These are phyloP conservation scores for Enhydra lutris DNA, from an alignment of 2,113 vertebrate species.

Conservation along the genomic window DNA sequence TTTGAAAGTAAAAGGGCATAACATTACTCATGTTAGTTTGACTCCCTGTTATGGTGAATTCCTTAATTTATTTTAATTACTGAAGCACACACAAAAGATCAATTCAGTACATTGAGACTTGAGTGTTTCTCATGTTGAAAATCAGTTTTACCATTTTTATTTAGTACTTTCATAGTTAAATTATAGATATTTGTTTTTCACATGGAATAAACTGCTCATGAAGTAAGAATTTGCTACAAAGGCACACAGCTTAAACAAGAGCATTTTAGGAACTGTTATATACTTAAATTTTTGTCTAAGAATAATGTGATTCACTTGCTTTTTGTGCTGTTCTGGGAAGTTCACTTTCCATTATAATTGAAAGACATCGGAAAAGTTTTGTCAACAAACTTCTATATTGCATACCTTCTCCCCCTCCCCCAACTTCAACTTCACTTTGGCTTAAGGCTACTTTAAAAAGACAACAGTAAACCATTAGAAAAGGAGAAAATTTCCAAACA, in stretches of 20 bases:
- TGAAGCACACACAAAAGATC: neutral
- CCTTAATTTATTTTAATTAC: neutral
- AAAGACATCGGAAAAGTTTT: slow-evolving; percentile 60
- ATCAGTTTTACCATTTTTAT: neutral
- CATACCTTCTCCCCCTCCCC: neutral
- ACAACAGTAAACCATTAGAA: neutral
- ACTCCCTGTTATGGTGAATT: neutral
- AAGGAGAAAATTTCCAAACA: neutral
- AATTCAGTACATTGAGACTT: neutral
- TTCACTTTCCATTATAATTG: slow-evolving; percentile 63
- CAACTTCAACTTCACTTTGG: slow-evolving; percentile 46
- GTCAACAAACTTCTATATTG: slow-evolving; percentile 64
- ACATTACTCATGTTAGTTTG: neutral
- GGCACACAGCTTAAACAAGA: neutral
- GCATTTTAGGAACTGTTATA: slow-evolving; percentile 42
- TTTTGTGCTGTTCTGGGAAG: slow-evolving; percentile 36
- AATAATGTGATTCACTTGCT: slow-evolving; percentile 48
- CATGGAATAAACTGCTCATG: neutral
- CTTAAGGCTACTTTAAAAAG: slow-evolving; percentile 56
- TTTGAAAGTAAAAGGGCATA: neutral
- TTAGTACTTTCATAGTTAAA: neutral
- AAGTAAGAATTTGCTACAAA: slow-evolving; percentile 11
- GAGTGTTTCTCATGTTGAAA: neutral
- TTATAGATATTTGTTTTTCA: neutral
- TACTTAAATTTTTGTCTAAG: slow-evolving; percentile 46